A percentile compares a stretch with the other conserved stretches of the same genome.
Conservation (phyloP, 2,888 invertebrate species). For the Ormyrus labotus region DNA sequence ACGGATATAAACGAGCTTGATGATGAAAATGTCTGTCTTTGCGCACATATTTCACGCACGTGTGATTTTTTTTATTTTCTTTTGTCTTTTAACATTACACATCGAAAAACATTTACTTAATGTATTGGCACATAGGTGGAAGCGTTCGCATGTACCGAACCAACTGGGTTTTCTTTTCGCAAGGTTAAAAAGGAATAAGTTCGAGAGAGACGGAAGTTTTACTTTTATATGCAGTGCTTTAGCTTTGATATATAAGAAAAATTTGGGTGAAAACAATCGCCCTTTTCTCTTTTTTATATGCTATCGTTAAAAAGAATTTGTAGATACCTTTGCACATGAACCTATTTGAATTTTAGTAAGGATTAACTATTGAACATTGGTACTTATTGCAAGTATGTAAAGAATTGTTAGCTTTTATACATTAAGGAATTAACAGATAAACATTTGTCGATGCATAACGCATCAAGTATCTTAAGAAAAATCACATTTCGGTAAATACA, state of each 20-base stretch:
- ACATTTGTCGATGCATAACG: not conserved
- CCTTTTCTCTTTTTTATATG: not conserved
- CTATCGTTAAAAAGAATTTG: conserved; percentile 11
- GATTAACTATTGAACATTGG: too few species aligned
- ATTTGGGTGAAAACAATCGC: too few species aligned
- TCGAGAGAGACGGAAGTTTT: conserved; percentile 17
- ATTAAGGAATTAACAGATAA: too few species aligned
- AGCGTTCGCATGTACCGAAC: conserved; percentile 56
- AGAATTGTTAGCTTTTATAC: too few species aligned
- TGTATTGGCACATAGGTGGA: conserved; percentile 59
- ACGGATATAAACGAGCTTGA: conserved; percentile 55
- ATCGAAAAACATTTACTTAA: conserved; percentile 59
- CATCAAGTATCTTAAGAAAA: too few species aligned
- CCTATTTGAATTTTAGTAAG: too few species aligned
- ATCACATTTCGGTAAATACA: not conserved
- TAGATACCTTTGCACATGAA: not conserved
- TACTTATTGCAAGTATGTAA: too few species aligned
- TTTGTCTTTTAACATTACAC: conserved; percentile 56
- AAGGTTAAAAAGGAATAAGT: conserved; percentile 41
- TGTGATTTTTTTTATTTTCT: conserved; percentile 47
- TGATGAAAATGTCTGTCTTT: conserved; percentile 51
- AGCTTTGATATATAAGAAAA: conserved; percentile 7
- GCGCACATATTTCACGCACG: conserved; percentile 35
- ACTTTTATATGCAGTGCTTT: not conserved
- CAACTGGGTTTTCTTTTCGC: conserved; percentile 43